Conservation (phyloP, 2,888 invertebrate genomes). For the Erebia epiphron region DNA sequence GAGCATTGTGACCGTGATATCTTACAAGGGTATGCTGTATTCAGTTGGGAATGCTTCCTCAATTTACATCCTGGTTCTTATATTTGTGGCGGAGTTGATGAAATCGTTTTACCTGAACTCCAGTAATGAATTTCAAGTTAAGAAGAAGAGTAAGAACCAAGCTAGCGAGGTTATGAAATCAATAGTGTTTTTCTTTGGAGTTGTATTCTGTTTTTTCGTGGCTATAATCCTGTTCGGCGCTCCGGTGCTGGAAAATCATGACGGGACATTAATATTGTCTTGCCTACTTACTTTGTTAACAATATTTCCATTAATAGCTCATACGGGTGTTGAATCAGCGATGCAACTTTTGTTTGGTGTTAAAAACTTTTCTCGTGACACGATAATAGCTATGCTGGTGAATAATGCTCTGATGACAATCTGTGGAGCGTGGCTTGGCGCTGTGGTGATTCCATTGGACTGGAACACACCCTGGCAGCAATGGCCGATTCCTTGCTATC, state of each 20-base stretch:
- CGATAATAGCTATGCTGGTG: constrained; percentile 81
- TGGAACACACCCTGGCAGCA: constrained; percentile 96
- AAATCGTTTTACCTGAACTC: constrained; percentile 76
- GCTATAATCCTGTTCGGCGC: constrained; percentile 87
- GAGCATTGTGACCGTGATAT: constrained; percentile 80
- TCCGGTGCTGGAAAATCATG: constrained; percentile 83
- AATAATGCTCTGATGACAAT: constrained; percentile 83
- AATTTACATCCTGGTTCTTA: constrained; percentile 67
- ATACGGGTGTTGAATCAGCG: constrained; percentile 83
- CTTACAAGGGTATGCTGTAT: constrained; percentile 82
- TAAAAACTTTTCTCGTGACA: constrained; percentile 74
- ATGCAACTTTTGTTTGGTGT: constrained; percentile 80
- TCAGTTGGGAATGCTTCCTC: constrained; percentile 83
- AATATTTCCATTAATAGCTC: constrained; percentile 84
- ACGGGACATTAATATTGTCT: constrained; percentile 87
- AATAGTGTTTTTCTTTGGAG: constrained; percentile 66
- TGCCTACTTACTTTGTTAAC: constrained; percentile 84
- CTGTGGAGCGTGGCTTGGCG: constrained; percentile 92
- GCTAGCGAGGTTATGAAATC: constrained; percentile 79
- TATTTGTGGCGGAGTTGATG: constrained; percentile 79
- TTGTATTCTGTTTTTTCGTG: constrained; percentile 80
- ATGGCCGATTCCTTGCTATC: constrained; percentile 89
- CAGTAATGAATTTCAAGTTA: constrained; percentile 61
- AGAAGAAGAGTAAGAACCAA: constrained; percentile 69
- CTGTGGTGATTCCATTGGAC: constrained; percentile 93